phyloP scores from a whole-genome alignment of 2,113 vertebrate genomes.

The Oriolus oriolus region DNA sequence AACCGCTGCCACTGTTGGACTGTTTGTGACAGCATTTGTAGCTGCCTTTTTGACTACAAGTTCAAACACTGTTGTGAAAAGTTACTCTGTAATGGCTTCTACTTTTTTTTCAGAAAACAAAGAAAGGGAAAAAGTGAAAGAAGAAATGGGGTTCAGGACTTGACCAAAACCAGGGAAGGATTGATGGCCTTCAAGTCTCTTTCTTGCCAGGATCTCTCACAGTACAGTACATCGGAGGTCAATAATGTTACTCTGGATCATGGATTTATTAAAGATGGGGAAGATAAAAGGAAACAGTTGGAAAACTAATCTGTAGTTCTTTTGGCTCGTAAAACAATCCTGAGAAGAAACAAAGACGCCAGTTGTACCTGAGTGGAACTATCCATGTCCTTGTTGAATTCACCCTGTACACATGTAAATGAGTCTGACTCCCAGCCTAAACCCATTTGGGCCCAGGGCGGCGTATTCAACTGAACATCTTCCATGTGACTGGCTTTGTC shows the following conservation, averaged over 20 bases:
- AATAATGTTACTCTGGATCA: not conserved
- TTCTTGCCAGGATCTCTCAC: not conserved
- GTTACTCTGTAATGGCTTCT: not conserved
- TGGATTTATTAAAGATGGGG: not conserved
- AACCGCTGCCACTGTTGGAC: not conserved
- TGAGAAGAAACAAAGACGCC: not conserved
- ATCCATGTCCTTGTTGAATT: not conserved
- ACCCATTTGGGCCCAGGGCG: not conserved
- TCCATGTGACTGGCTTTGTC: not conserved
- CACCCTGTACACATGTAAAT: not conserved
- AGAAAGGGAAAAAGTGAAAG: not conserved
- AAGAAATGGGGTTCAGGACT: not conserved
- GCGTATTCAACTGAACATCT: not conserved
- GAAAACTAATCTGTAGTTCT: not conserved
- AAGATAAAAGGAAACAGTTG: not conserved
- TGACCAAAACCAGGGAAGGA: not conserved
- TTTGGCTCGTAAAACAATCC: not conserved
- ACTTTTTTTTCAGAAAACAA: not conserved
- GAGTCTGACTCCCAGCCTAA: not conserved
- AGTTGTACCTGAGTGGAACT: not conserved
- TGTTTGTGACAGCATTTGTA: not conserved
- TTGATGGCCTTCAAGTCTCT: not conserved
- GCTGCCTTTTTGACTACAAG: not conserved
- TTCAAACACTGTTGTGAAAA: not conserved
- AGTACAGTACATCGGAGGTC: not conserved